These are phyloP conservation scores for Mionectes macconnelli DNA, from an alignment of 2,113 vertebrate genomes.

Conservation along the genomic window DNA sequence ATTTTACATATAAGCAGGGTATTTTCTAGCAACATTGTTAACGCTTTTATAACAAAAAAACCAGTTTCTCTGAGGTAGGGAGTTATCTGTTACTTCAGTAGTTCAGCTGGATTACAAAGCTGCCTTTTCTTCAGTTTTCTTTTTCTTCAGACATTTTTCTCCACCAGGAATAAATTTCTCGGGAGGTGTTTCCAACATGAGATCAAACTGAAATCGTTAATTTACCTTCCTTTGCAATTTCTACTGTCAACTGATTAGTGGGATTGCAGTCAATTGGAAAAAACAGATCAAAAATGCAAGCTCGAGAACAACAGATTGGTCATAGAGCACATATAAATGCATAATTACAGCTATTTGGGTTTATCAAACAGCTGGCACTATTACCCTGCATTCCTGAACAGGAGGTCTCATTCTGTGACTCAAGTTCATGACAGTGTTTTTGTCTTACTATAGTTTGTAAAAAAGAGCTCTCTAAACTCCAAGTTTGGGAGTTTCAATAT, in stretches of 20 bases:
- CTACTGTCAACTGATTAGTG: neutral
- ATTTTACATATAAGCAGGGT: too few species aligned
- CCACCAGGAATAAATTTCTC: too few species aligned
- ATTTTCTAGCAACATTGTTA: too few species aligned
- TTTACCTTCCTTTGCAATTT: neutral
- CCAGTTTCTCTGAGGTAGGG: too few species aligned
- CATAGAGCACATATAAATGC: neutral
- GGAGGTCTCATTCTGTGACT: neutral
- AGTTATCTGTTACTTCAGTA: too few species aligned
- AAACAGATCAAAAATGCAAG: neutral
- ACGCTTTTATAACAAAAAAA: too few species aligned
- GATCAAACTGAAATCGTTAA: neutral
- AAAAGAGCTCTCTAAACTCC: neutral
- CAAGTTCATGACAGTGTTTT: neutral
- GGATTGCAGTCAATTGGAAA: neutral
- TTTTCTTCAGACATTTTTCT: too few species aligned
- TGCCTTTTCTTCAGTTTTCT: too few species aligned
- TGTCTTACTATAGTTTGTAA: neutral
- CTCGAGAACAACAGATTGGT: neutral
- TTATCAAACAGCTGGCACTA: neutral
- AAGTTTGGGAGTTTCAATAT: neutral
- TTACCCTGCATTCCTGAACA: neutral
- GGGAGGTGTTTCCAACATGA: too few species aligned
- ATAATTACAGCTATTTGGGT: neutral
- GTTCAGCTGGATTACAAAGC: too few species aligned